Conservation (phyloP, 2,888 invertebrate genomes). For the Sycophila texana region DNA sequence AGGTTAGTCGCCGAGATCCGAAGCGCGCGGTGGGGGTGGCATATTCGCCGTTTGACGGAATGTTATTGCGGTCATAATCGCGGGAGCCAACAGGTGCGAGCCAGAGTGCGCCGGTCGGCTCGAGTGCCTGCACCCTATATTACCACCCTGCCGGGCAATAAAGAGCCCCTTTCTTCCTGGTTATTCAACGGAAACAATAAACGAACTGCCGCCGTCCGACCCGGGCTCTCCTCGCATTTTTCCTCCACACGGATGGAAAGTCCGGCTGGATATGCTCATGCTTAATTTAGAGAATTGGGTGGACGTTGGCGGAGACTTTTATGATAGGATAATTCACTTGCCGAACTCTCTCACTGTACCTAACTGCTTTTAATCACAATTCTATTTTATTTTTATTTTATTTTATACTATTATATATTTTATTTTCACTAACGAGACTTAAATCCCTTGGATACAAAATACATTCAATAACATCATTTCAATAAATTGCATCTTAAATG, state of each 20-base stretch:
- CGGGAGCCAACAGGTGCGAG: slow-evolving; percentile 74
- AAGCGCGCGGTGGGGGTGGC: slow-evolving; percentile 50
- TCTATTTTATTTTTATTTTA: no score
- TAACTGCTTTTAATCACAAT: neutral
- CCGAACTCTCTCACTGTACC: neutral
- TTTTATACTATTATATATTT: no score
- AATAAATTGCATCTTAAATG: no score
- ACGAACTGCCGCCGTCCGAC: slow-evolving; percentile 23
- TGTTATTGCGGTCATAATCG: slow-evolving; percentile 75
- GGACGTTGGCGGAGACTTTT: no score
- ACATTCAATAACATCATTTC: no score
- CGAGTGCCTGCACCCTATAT: slow-evolving; percentile 59
- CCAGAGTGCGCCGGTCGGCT: slow-evolving; percentile 60
- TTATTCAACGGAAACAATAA: slow-evolving; percentile 70
- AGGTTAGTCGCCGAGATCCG: slow-evolving; percentile 57
- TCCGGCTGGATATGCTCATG: no score
- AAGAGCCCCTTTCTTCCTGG: slow-evolving; percentile 67
- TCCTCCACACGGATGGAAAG: slow-evolving; percentile 5
- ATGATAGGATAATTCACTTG: neutral
- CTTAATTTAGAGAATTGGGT: no score
- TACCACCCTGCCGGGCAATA: slow-evolving; percentile 65
- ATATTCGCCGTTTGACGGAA: slow-evolving; percentile 72
- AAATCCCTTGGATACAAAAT: no score
- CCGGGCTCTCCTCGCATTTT: neutral
- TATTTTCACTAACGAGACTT: no score